Base-by-base conservation (phyloP, 92 coral and sea anemone genomes). In the Muricea muricata region DNA sequence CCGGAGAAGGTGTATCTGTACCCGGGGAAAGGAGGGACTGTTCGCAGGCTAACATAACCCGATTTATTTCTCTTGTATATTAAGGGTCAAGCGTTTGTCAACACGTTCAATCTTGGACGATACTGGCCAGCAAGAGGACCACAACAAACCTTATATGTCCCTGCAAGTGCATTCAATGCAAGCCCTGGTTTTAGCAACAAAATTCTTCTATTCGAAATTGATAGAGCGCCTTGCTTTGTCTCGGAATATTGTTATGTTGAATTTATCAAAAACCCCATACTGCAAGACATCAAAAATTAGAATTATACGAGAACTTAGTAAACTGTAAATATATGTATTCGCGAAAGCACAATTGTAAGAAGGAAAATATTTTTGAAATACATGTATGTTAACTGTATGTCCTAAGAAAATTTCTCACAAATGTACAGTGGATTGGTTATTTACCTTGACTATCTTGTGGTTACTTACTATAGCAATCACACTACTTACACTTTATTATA, bases 41-140 rank as follows among this genome's bases (percentile, higher is more conserved):
- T n/a, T n/a, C n/a, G n/a, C n/a, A n/a, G n/a, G n/a, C 12, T 17
- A 28, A 6, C 11, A 24, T 65, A 15, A 20, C 4, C 1, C 7
- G 31, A 6, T 5, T 65, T 65, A 4, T 34, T 28, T 73, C 1
- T 47, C 12, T 41, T 33, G 21, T 23, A 41, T 73, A 42, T 70
- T 42, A 20, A 73, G 85, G 98, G 98, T 7, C 96, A 94, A 29
- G 98, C 88, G 17, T 95, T 89, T 75, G 86, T 95, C 15, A 95
- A 95, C 83, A 94, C 94, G 3, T 82, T 93, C 60, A 93, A 95
- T 78, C 56, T 95, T n/a, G 98, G 98, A 7, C 87, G 97, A 11
- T 95, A 95, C 83, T 95, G 98, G 98, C 98, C 98, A 9, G 83
- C 67, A 0, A 88, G 65, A 35, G 98, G 98, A n/a, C 98, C 98